A percentile compares a stretch with the other conserved stretches of the same genome.
These are phyloP conservation scores for Macaria notata DNA, from an alignment of 2,888 invertebrate genomes.

Conservation along the genomic window DNA sequence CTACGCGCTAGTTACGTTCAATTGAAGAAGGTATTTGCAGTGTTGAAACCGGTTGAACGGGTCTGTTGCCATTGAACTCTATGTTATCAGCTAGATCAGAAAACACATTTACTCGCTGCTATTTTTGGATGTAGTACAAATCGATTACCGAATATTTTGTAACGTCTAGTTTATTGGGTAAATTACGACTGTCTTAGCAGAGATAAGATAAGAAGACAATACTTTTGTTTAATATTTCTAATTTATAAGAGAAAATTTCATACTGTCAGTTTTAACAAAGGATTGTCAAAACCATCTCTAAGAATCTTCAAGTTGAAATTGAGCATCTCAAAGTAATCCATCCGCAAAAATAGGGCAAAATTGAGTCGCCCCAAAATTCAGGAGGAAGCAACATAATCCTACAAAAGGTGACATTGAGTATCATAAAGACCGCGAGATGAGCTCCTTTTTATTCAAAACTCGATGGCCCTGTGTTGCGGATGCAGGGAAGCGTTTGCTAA, in stretches of 20 bases:
- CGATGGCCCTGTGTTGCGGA: constrained; percentile 37
- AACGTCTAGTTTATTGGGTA: background rate
- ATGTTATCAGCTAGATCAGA: constrained; percentile 30
- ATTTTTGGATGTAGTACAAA: constrained; percentile 15
- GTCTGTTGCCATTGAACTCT: constrained; percentile 38
- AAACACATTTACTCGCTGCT: constrained; percentile 21
- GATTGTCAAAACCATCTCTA: background rate
- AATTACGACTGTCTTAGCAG: no score
- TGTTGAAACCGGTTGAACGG: constrained; percentile 39
- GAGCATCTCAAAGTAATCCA: constrained; percentile 8
- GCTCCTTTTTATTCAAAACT: constrained; percentile 45
- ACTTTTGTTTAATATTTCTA: no score
- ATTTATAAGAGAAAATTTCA: no score
- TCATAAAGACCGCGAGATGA: constrained; percentile 38
- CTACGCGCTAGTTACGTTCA: constrained; percentile 61
- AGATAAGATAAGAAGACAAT: no score
- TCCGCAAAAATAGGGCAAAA: constrained; percentile 18
- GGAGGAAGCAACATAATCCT: constrained; percentile 28
- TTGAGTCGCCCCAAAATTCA: constrained; percentile 17
- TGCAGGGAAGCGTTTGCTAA: constrained; percentile 36
- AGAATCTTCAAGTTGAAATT: background rate
- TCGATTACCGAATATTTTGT: constrained; percentile 1
- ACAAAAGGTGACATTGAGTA: constrained; percentile 32
- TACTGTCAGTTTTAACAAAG: background rate
- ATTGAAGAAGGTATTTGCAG: constrained; percentile 46